Evolutionary conservation across 2,888 invertebrate genomes (phyloP).

Genomic region (Spicauda simplicius): DNA sequence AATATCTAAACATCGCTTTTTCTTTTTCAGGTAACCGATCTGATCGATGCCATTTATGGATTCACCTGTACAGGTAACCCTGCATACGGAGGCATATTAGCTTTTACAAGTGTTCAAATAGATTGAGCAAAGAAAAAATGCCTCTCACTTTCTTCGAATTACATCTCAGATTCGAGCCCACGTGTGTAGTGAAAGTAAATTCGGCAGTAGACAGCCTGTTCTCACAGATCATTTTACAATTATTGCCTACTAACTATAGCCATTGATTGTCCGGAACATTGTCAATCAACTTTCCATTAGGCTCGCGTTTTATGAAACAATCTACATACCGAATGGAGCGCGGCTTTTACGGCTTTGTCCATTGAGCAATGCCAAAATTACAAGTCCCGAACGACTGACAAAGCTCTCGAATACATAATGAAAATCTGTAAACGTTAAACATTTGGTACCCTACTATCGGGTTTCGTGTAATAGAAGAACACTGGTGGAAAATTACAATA

Average conservation of each 20-base stretch:
- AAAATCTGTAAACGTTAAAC: neutral
- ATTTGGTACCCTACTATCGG: neutral
- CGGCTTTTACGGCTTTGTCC: conserved; percentile 21
- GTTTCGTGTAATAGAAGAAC: too few species aligned
- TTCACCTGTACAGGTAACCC: conserved; percentile 39
- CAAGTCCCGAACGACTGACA: neutral
- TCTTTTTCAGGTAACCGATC: conserved; percentile 53
- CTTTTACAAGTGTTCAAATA: conserved; percentile 54
- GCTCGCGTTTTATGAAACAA: conserved; percentile 45
- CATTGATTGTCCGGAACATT: conserved; percentile 55
- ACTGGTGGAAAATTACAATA: too few species aligned
- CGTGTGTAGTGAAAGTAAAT: conserved; percentile 73
- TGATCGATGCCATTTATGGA: conserved; percentile 28
- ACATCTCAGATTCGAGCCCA: conserved; percentile 62
- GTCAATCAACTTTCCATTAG: conserved; percentile 62
- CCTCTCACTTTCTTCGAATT: conserved; percentile 78
- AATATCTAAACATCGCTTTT: conserved; percentile 40
- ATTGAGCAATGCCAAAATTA: conserved; percentile 13
- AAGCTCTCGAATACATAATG: neutral
- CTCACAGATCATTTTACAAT: conserved; percentile 56
- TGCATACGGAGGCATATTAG: conserved; percentile 26
- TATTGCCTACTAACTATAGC: conserved; percentile 55
- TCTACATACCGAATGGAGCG: conserved; percentile 28
- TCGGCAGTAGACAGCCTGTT: conserved; percentile 51
- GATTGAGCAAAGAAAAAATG: conserved; percentile 74